Base-by-base conservation (phyloP, 2,113 vertebrate genomes). In the Brachyhypopomus gauderio region DNA sequence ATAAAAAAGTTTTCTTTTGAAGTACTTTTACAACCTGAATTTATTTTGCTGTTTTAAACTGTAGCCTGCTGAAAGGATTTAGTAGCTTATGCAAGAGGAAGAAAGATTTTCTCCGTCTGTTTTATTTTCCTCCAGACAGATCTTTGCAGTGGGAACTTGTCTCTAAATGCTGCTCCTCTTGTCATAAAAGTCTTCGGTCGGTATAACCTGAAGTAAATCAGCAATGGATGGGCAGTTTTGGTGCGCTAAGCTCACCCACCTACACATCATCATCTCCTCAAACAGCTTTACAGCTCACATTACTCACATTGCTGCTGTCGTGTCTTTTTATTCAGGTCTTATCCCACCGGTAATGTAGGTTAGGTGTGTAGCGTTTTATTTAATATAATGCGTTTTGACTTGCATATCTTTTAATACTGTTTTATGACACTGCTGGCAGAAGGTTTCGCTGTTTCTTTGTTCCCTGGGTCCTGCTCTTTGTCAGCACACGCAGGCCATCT, bases 171-270 rank as follows among this genome's bases (percentile, higher is more conserved):
- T 75, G 64, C 62, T 85, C 81, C 41, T 72, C 76, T 81, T 73
- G 77, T 55, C 58, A 75, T 73, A 17, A 75, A 56, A 36, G 59
- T 86, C 70, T 78, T 76, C 86, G 79, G 75, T 4, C 4, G 9
- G 30, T 16, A 22, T 58, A 78, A 70, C 72, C 69, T 85, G 86
- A 66, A 82, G 45, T 86, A 81, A 86, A 72, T 83, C 88, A 80
- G 81, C 60, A 75, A 75, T 85, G 64, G 67, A 73, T 82, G 79
- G 34, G 70, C 9, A 55, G 75, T 72, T n/a, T 59, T 73, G 41
- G 17, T 16, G 9, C 63, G 6, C 60, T 75, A 25, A 41, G 77
- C 14, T 77, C 11, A 45, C 0, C 41, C 38, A 79, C 58, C 41
- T 64, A n/a, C 73, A 9, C 48, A 27, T 69, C 36, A 5, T 59